Evolutionary conservation across 2,888 invertebrate genomes (phyloP).

Genomic region (Lissocephala sabroskyi): DNA sequence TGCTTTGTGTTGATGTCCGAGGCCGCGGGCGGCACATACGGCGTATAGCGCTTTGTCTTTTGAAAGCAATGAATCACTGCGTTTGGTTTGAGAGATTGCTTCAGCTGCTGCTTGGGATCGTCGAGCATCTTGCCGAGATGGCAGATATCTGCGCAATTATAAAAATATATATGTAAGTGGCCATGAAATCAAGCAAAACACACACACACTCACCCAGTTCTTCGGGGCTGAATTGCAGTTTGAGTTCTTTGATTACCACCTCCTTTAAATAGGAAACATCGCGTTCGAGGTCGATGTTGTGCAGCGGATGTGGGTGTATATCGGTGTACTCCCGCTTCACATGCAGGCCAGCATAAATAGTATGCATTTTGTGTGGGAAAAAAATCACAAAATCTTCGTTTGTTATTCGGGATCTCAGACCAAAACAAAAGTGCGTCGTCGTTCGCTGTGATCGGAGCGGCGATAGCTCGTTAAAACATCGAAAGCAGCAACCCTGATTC

Average conservation of each 20-base stretch:
- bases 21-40: conserved; percentile 44
- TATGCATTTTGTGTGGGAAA: conserved; percentile 37
- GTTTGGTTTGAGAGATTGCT: conserved; percentile 75
- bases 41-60: conserved; percentile 57
- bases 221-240: conserved; percentile 73
- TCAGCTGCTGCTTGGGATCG: conserved; percentile 71
- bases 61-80: conserved; percentile 75
- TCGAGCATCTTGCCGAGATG: conserved; percentile 79
- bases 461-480: conserved; percentile 25
- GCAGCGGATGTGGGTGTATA: conserved; percentile 75
- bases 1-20: conserved; percentile 46
- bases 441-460: conserved; percentile 6
- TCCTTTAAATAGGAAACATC: conserved; percentile 75
- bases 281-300: conserved; percentile 75
- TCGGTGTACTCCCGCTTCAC: conserved; percentile 74
- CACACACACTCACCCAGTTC: conserved; percentile 72
- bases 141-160: conserved; percentile 75
- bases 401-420: not conserved
- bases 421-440: conserved; percentile 17
- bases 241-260: conserved; percentile 73
- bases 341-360: conserved; percentile 73
- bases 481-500: too few species aligned
- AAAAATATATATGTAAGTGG: conserved; percentile 28
- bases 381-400: not conserved
- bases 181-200: not conserved